These are phyloP conservation scores for Pangasius krempfi DNA, from an alignment of 2,797 vertebrate species.

Conservation along the genomic window DNA sequence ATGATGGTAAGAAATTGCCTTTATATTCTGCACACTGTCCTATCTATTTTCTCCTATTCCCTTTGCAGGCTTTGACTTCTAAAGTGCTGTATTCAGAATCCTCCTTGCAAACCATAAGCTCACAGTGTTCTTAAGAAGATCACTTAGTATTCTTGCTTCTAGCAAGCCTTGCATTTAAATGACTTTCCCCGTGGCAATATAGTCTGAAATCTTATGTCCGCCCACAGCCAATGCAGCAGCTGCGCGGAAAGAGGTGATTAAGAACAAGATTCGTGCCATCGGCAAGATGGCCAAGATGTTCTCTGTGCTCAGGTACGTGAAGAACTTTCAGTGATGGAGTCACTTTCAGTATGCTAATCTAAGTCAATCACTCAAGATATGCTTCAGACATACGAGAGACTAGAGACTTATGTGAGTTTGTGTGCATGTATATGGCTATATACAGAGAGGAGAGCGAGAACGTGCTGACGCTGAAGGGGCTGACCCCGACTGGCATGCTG, in stretches of 20 bases:
- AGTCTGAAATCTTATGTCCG: slow-evolving; percentile 41
- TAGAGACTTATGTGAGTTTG: not conserved
- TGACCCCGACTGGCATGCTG: slow-evolving; percentile 85
- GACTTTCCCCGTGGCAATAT: slow-evolving; percentile 40
- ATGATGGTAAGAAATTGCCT: slow-evolving; percentile 86
- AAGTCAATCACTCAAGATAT: not conserved
- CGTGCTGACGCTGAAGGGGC: slow-evolving; percentile 83
- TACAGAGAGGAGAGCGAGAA: slow-evolving; percentile 86
- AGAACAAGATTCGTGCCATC: slow-evolving; percentile 83
- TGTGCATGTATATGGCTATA: slow-evolving; percentile 40
- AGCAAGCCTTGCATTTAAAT: slow-evolving; percentile 33
- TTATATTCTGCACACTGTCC: not conserved
- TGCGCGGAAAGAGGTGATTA: slow-evolving; percentile 83
- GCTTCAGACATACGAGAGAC: not conserved
- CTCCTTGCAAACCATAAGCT: not conserved
- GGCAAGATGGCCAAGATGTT: slow-evolving; percentile 88
- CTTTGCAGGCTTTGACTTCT: not conserved
- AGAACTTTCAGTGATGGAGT: slow-evolving; percentile 37
- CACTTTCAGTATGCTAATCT: slow-evolving; percentile 38
- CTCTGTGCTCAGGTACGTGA: slow-evolving; percentile 79
- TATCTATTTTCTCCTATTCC: not conserved
- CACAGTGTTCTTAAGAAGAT: slow-evolving; percentile 19
- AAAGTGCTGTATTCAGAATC: not conserved
- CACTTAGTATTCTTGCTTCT: not conserved
- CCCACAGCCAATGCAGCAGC: slow-evolving; percentile 80